Conservation (phyloP, 2,888 invertebrate genomes). For the Melinaea menophilus region DNA sequence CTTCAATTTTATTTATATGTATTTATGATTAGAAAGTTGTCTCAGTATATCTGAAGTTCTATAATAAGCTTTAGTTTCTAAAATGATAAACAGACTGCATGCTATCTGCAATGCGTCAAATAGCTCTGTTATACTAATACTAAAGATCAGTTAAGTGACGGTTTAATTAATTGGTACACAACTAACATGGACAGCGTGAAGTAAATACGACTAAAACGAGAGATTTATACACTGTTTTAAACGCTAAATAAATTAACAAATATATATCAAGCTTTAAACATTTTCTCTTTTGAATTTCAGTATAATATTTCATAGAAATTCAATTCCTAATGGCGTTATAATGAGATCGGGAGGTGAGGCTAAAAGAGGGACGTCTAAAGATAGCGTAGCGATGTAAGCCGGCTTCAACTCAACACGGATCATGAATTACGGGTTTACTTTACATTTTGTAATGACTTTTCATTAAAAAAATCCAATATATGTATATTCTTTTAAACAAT, state of each 20-base stretch:
- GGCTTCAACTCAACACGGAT: too few relatives aligned
- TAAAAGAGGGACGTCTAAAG: too few relatives aligned
- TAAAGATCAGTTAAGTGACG: slow-evolving; percentile 23
- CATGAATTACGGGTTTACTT: too few relatives aligned
- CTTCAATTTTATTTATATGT: too few relatives aligned
- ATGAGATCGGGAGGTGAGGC: slow-evolving; percentile 16
- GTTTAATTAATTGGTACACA: slow-evolving; percentile 29
- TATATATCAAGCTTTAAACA: too few relatives aligned
- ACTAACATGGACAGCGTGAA: slow-evolving; percentile 1
- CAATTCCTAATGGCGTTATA: slow-evolving; percentile 28
- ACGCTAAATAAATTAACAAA: too few relatives aligned
- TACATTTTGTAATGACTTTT: too few relatives aligned
- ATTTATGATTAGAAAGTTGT: too few relatives aligned
- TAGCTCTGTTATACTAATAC: slow-evolving; percentile 25
- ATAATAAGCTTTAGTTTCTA: neutral
- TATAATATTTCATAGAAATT: slow-evolving; percentile 25
- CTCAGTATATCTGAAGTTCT: neutral
- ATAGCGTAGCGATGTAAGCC: too few relatives aligned
- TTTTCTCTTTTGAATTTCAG: slow-evolving; percentile 13
- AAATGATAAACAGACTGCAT: slow-evolving; percentile 14
- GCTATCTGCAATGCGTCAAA: slow-evolving; percentile 23
- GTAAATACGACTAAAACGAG: neutral
- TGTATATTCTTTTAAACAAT: too few relatives aligned
- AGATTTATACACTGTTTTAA: too few relatives aligned
- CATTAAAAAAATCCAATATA: too few relatives aligned